Percentiles rank a stretch among this genome's conserved stretches.
Conservation (phyloP, 30 jellyfish, hydroid and myxozoan species). For the Chrysaora quinquecirrha region DNA sequence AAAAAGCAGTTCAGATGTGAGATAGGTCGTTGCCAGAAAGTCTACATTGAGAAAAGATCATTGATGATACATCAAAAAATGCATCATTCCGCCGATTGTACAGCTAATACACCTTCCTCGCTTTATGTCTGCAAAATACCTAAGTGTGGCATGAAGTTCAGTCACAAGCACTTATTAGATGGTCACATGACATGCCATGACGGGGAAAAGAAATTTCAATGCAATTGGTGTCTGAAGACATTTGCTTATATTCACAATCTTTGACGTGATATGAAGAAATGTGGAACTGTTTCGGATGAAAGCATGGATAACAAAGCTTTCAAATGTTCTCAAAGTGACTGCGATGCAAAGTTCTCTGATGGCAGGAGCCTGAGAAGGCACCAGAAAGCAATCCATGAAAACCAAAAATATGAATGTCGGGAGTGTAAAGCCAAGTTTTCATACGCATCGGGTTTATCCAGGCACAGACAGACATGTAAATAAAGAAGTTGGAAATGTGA, state of each 20-base stretch:
- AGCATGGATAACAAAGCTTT: neutral
- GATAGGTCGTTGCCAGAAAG: neutral
- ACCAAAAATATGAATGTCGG: neutral
- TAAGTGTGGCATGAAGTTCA: neutral
- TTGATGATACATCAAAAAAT: neutral
- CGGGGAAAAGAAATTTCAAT: neutral
- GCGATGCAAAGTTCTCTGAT: neutral
- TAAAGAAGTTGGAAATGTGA: too few relatives aligned
- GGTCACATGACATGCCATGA: neutral
- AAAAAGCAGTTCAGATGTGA: neutral
- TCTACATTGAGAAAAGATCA: neutral
- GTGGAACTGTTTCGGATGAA: neutral
- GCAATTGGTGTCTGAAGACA: neutral
- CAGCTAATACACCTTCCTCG: too few relatives aligned
- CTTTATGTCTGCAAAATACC: neutral
- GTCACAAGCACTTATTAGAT: neutral
- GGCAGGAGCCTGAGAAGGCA: neutral
- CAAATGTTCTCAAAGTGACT: neutral
- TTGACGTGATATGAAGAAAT: neutral
- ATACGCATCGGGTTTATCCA: neutral
- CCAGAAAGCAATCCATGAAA: neutral
- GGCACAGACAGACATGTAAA: neutral
- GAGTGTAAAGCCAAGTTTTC: neutral
- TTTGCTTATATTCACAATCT: neutral
- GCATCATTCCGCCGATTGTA: neutral